Evolutionary conservation across 2,888 invertebrate species (phyloP).

Genomic region (Drosophila imparisetae): DNA sequence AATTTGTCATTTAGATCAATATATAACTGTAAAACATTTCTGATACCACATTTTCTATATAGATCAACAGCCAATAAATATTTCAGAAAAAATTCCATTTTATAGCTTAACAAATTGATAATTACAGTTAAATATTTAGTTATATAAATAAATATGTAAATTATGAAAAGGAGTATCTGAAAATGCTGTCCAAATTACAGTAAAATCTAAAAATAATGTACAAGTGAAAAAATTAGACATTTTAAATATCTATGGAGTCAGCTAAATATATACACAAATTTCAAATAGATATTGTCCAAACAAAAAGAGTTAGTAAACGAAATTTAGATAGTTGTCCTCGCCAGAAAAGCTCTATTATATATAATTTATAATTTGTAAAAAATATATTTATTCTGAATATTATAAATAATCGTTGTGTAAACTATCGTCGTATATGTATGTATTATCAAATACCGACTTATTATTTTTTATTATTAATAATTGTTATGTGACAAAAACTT

Average conservation of each 20-base stretch:
- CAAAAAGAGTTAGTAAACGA: background rate
- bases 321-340: background rate
- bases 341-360: constrained; percentile 2
- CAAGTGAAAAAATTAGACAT: background rate
- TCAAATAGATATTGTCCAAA: background rate
- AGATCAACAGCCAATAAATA: background rate
- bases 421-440: background rate
- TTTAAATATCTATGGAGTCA: background rate
- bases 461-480: background rate
- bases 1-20: no score
- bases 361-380: background rate
- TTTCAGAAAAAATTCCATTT: background rate
- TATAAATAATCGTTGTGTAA: background rate
- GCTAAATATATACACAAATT: background rate
- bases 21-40: background rate
- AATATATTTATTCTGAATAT: background rate
- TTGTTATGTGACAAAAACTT: background rate
- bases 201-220: background rate
- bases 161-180: background rate
- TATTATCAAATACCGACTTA: background rate
- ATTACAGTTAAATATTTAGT: background rate
- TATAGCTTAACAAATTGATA: background rate
- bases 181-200: background rate
- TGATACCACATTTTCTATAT: background rate
- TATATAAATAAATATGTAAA: background rate